Percentiles rank a stretch among this genome's conserved stretches.
These are phyloP conservation scores for Montipora sp. DNA, from an alignment of 64 coral and sea anemone species.

Conservation along the genomic window DNA sequence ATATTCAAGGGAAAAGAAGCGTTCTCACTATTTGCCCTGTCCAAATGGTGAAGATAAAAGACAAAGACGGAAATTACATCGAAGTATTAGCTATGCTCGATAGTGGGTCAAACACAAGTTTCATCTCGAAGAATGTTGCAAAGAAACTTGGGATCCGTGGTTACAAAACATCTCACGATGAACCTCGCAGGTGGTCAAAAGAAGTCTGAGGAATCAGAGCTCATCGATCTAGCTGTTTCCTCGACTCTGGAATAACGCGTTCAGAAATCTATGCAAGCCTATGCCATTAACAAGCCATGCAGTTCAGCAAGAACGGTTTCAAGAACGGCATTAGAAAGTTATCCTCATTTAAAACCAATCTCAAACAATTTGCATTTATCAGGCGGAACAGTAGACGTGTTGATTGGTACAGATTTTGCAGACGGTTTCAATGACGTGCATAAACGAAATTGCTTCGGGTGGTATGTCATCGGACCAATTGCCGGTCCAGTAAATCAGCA, in stretches of 20 bases:
- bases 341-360: not conserved
- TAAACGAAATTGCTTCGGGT: constrained; percentile 4
- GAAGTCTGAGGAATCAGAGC: constrained; percentile 47
- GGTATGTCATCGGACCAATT: constrained; percentile 37
- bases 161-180: constrained; percentile 29
- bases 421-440: constrained; percentile 65
- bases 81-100: constrained; percentile 54
- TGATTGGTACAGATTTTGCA: constrained; percentile 4
- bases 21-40: constrained; percentile 27
- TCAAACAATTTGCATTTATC: not conserved
- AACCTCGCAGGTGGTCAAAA: constrained; percentile 36
- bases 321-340: constrained; percentile 24
- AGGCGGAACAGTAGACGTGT: not conserved
- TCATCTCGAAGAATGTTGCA: constrained; percentile 37
- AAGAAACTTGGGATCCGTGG: constrained; percentile 57
- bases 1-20: not conserved
- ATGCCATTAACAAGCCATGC: constrained; percentile 50
- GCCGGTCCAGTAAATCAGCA: not conserved
- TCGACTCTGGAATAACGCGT: not conserved
- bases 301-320: constrained; percentile 54
- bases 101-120: constrained; percentile 59
- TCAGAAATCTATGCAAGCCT: constrained; percentile 27
- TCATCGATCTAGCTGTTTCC: not conserved
- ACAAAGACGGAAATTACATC: constrained; percentile 11
- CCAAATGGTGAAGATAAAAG: constrained; percentile 42